Evolutionary conservation across 2,888 invertebrate species (phyloP).

Genomic region (Watsonalla cultraria): DNA sequence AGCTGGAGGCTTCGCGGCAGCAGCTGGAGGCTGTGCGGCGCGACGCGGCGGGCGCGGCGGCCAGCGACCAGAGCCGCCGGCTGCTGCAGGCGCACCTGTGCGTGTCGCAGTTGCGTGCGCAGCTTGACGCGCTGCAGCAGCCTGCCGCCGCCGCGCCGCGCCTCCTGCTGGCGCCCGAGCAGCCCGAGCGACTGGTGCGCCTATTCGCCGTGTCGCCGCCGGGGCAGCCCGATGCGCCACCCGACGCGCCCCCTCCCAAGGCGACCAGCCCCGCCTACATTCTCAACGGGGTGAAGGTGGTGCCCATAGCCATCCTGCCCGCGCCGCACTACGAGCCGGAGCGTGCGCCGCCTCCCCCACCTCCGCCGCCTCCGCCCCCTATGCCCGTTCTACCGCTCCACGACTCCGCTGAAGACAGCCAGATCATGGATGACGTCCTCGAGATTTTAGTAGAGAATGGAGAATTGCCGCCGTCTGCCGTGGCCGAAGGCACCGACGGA

Average conservation of each 20-base stretch:
- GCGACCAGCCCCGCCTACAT: conserved; percentile 77
- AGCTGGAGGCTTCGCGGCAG: conserved; percentile 87
- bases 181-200: conserved; percentile 64
- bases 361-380: conserved; percentile 53
- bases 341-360: conserved; percentile 44
- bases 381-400: conserved; percentile 48
- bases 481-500: conserved; percentile 80
- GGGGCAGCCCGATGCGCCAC: conserved; percentile 30
- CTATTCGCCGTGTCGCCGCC: conserved; percentile 66
- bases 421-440: conserved; percentile 93
- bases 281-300: conserved; percentile 80
- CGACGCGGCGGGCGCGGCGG: conserved; percentile 73
- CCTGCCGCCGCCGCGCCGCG: conserved; percentile 40
- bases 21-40: conserved; percentile 85
- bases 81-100: conserved; percentile 82
- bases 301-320: conserved; percentile 71
- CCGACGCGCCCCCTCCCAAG: conserved; percentile 38
- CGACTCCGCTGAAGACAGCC: conserved; percentile 75
- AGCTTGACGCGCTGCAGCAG: conserved; percentile 81
- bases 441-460: conserved; percentile 96
- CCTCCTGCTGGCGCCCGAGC: conserved; percentile 67
- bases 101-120: conserved; percentile 77
- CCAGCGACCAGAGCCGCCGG: conserved; percentile 65
- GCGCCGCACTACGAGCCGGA: conserved; percentile 64
- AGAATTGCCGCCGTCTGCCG: conserved; percentile 93